Evolutionary conservation across 1,140 invertebrate species (phyloP), one percentile per base, ranked within the genome.

Genomic region (Cotesia vestalis): DNA sequence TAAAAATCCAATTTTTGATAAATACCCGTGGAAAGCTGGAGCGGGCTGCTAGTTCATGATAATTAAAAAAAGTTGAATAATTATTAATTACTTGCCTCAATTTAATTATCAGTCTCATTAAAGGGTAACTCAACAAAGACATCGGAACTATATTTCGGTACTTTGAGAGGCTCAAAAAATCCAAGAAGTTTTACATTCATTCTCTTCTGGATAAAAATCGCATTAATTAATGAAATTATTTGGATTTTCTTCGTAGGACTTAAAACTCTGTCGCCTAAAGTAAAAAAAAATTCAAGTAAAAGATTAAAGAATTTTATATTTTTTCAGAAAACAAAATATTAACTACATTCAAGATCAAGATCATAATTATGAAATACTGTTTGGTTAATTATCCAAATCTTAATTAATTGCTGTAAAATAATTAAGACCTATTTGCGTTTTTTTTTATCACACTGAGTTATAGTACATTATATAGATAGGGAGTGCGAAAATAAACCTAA

Each of bases 181-280:
- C 88, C 88, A 34, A 93, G 80, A 0, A 90, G 88, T 17, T 87
- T 85, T 76, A 94, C 91, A 89, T 71, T 91, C 91, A 76, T 89
- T 88, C 20, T 92, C 92, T 72, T 88, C 89, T 2, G 91, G 91
- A 83, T 89, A 89, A 79, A 89, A 91, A 20, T 87, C 84, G 12
- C 88, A 80, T 36, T 88, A 86, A 52, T 86, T 85, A 73, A 91
- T 86, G 0, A 89, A 87, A 77, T 92, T 90, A 12, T 84, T 89
- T 0, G 92, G 91, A 79, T 91, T 5, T 20, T 69, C 53, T 17
- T 12, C 40, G 9, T 9, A 11, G 1, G 9, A 27, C 69, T 91
- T 89, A 81, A 91, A 92, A 20, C 92, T n/a, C n/a, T n/a, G n/a
- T n/a, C n/a, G n/a, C n/a, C 1, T 17, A 17, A 17, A 17, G 17